A percentile compares a stretch with the other conserved stretches of the same genome.
Conservation (phyloP, 2,113 vertebrate genomes). For the Gobio gobio region DNA sequence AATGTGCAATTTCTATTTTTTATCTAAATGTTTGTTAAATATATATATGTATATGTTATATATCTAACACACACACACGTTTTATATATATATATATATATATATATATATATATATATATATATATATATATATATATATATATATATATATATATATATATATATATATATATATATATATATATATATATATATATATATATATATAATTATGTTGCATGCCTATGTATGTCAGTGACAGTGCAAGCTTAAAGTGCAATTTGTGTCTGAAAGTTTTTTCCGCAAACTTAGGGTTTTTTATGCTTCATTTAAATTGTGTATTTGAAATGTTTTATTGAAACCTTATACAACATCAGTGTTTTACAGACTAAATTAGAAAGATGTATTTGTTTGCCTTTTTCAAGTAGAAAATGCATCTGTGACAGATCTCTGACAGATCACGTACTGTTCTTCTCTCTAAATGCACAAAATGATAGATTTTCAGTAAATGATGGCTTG, state of each 20-base stretch:
- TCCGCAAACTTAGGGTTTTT: constrained; percentile 24
- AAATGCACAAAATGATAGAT: background rate
- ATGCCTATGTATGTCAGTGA: constrained; percentile 68
- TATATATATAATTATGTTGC: constrained; percentile 63
- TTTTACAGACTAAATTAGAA: constrained; percentile 10
- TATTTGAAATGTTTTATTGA: background rate
- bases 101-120: too few species aligned
- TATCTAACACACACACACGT: background rate
- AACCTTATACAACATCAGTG: background rate
- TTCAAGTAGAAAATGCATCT: background rate
- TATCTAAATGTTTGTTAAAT: constrained; percentile 58
- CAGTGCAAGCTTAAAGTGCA: constrained; percentile 61
- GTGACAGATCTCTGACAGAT: constrained; percentile 15
- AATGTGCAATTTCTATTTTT: constrained; percentile 79
- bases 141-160: too few species aligned
- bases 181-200: constrained; percentile 46
- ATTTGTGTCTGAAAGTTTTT: constrained; percentile 58
- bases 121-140: too few species aligned
- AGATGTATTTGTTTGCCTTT: background rate
- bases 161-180: too few species aligned
- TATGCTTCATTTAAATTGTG: constrained; percentile 20
- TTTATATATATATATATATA: constrained; percentile 7
- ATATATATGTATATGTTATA: constrained; percentile 2
- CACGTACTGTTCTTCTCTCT: constrained; percentile 7
- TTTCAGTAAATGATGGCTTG: background rate